A percentile compares a stretch with the other conserved stretches of the same genome.
phyloP scores from a whole-genome alignment of 1,140 invertebrate species.

The Solenopsis fugax region DNA sequence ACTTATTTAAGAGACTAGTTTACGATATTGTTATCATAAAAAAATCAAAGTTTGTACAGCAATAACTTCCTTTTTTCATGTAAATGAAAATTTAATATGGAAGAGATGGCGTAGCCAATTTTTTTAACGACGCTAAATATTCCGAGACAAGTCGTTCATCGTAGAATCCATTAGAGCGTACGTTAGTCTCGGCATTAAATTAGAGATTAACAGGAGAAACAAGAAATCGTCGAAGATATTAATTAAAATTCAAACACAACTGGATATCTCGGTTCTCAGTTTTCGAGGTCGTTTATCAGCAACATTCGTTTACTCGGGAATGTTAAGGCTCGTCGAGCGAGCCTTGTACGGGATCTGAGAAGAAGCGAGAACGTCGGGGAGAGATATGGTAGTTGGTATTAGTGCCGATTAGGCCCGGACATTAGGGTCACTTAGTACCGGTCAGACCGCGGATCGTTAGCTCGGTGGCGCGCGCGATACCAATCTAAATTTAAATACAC shows the following conservation, averaged over 20 bases:
- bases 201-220: conserved; percentile 28
- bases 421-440: conserved; percentile 70
- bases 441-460: conserved; percentile 48
- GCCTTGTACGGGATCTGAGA: not conserved
- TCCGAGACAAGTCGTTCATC: conserved; percentile 11
- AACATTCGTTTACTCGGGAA: not conserved
- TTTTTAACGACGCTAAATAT: not conserved
- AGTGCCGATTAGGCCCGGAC: conserved; percentile 70
- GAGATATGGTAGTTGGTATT: conserved; percentile 58
- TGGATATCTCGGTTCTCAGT: not conserved
- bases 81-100: conserved; percentile 2
- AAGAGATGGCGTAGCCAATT: not conserved
- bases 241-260: conserved; percentile 52
- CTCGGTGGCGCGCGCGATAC: conserved; percentile 38
- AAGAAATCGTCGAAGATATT: conserved; percentile 17
- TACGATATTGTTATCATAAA: not conserved
- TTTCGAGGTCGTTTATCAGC: conserved; percentile 30
- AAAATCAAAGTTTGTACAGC: not conserved
- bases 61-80: not conserved
- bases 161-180: not conserved
- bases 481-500: conserved; percentile 73
- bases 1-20: not conserved
- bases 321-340: not conserved
- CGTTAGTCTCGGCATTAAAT: conserved; percentile 11
- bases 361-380: not conserved